Evolutionary conservation across 2,113 vertebrate species (phyloP).

Genomic region (Cyphomyrus discorhynchus): DNA sequence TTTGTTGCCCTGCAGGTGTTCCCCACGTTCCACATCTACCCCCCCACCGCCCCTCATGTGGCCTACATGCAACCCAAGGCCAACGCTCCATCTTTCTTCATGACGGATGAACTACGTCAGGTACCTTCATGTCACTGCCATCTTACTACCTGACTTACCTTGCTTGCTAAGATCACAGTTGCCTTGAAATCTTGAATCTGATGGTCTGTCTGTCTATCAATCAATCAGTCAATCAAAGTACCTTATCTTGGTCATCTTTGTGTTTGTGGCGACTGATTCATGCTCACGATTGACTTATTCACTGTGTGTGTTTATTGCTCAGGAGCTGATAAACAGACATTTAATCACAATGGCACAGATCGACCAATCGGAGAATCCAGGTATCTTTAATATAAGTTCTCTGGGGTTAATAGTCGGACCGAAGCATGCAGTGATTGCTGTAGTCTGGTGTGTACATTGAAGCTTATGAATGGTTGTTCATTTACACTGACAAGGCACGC

Average conservation of each 20-base stretch:
- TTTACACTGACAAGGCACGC: not conserved
- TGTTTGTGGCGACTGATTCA: not conserved
- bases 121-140: constrained; percentile 47
- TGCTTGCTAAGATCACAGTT: not conserved
- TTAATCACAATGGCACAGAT: constrained; percentile 98
- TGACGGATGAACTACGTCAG: constrained; percentile 97
- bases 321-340: constrained; percentile 98
- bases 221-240: not conserved
- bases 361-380: constrained; percentile 94
- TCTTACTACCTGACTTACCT: not conserved
- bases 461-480: not conserved
- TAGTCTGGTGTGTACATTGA: not conserved
- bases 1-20: constrained; percentile 72
- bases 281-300: not conserved
- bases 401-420: not conserved
- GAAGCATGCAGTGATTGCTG: not conserved
- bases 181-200: not conserved
- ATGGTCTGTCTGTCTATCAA: not conserved
- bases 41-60: constrained; percentile 92
- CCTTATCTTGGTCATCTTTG: not conserved
- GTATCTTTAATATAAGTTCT: constrained; percentile 52
- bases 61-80: constrained; percentile 99
- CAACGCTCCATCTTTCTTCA: constrained; percentile 97
- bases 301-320: constrained; percentile 35
- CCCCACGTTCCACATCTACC: constrained; percentile 96